phyloP scores from a whole-genome alignment of 2,797 vertebrate species.

The Furcifer pardalis region DNA sequence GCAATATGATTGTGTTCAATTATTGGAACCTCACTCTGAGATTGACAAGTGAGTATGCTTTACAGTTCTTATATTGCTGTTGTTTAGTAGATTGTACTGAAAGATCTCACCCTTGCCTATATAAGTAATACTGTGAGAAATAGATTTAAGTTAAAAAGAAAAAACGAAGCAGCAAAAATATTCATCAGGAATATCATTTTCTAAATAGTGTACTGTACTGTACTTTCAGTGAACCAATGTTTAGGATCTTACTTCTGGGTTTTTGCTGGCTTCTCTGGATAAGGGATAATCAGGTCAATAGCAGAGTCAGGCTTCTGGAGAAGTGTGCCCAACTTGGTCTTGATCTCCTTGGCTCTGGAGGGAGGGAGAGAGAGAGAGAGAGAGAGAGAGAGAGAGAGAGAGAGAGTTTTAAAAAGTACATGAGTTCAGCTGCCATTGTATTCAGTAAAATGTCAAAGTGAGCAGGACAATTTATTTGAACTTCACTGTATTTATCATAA shows the following conservation, averaged over 20 bases:
- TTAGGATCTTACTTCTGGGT: constrained; percentile 87
- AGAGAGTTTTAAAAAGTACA: not conserved
- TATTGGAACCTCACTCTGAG: no score
- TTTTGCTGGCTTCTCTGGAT: constrained; percentile 88
- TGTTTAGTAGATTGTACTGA: not conserved
- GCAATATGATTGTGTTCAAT: no score
- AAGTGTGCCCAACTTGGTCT: constrained; percentile 91
- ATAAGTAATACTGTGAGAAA: not conserved
- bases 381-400: not conserved
- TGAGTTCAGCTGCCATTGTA: not conserved
- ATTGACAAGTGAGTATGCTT: not conserved
- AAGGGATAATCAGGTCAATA: constrained; percentile 91
- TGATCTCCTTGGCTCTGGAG: constrained; percentile 95
- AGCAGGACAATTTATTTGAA: not conserved
- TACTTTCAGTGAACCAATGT: no score
- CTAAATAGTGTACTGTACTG: not conserved
- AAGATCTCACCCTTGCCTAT: not conserved
- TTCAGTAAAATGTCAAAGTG: not conserved
- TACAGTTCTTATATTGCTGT: not conserved
- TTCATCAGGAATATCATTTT: not conserved
- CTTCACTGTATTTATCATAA: not conserved
- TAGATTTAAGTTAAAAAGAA: not conserved
- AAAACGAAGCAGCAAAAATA: not conserved
- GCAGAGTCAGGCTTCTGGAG: constrained; percentile 93
- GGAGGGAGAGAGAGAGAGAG: constrained; percentile 13